These are phyloP conservation scores for Pseudorectes ferrugineus DNA, from an alignment of 2,113 vertebrate genomes.

Conservation along the genomic window DNA sequence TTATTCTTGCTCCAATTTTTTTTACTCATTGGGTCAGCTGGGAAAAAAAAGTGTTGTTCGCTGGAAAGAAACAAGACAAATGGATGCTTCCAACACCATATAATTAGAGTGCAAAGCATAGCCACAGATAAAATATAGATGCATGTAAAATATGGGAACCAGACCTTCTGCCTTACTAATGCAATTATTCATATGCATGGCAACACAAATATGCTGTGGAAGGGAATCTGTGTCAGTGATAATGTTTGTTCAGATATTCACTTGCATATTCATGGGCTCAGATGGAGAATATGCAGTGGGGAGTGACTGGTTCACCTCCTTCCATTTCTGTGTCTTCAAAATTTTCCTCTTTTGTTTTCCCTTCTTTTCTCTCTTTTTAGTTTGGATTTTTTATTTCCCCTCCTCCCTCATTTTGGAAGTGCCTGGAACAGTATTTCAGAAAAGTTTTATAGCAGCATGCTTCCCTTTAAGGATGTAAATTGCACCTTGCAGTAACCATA, in stretches of 20 bases:
- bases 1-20: not conserved
- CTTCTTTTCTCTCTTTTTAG: not conserved
- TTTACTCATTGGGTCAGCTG: not conserved
- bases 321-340: not conserved
- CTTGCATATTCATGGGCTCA: constrained; percentile 21
- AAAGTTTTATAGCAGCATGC: not conserved
- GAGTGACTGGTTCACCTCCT: not conserved
- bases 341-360: not conserved
- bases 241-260: constrained; percentile 41
- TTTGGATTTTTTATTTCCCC: not conserved
- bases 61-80: not conserved
- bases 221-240: constrained; percentile 43
- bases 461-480: not conserved
- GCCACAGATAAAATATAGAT: constrained; percentile 43
- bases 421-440: not conserved
- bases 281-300: not conserved
- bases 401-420: not conserved
- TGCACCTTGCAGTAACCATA: not conserved
- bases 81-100: not conserved
- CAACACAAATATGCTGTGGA: constrained; percentile 38
- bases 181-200: constrained; percentile 47
- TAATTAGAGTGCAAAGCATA: constrained; percentile 18
- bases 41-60: not conserved
- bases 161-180: constrained; percentile 43
- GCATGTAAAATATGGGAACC: constrained; percentile 15